phyloP scores from a whole-genome alignment of 2,888 invertebrate species.

The Acleris literana region DNA sequence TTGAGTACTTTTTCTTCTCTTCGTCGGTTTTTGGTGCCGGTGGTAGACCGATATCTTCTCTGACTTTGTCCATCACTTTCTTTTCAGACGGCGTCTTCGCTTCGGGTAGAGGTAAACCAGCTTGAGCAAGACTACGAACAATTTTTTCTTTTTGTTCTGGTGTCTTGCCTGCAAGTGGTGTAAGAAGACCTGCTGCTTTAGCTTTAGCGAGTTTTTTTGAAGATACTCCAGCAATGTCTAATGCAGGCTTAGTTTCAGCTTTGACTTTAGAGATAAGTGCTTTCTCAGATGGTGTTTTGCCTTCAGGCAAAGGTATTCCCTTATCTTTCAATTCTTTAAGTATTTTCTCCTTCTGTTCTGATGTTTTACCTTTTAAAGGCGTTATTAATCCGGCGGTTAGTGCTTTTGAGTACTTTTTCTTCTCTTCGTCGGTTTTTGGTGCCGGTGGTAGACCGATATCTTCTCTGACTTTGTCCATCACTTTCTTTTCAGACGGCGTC shows the following conservation, averaged over 20 bases:
- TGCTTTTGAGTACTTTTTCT: not conserved
- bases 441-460: conserved; percentile 1
- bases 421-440: not conserved
- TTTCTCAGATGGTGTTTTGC: no score
- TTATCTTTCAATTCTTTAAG: conserved; percentile 45
- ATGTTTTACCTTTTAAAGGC: not conserved
- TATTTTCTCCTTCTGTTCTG: not conserved
- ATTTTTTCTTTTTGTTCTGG: conserved; percentile 1
- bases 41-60: not conserved
- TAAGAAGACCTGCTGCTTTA: not conserved
- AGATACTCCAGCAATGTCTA: not conserved
- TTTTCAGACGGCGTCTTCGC: not conserved
- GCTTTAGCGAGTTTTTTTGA: not conserved
- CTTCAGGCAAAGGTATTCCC: conserved; percentile 40
- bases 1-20: not conserved
- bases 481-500: no score
- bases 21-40: not conserved
- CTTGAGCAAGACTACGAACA: not conserved
- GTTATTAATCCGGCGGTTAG: conserved; percentile 39
- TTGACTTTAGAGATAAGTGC: no score
- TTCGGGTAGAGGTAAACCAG: not conserved
- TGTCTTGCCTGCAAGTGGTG: not conserved
- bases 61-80: not conserved
- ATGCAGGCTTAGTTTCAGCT: no score
- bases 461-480: no score